These are phyloP conservation scores for Quadroppia sp. DNA, from an alignment of 2,888 invertebrate species.

Conservation along the genomic window DNA sequence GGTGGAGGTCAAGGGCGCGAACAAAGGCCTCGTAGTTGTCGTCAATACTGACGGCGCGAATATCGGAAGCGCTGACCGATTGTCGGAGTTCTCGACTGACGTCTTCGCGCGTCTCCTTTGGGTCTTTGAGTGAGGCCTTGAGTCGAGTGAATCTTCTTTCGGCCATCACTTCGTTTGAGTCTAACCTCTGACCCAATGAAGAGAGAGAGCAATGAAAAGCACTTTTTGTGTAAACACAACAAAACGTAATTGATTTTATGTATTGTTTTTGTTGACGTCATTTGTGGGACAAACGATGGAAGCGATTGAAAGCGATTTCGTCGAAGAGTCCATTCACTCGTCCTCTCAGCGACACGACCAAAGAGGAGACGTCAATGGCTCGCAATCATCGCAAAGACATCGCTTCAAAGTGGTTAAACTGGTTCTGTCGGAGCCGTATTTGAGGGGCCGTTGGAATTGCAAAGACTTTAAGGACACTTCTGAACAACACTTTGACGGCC, in stretches of 20 bases:
- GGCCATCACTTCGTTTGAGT: too few species aligned
- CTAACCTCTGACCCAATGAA: too few species aligned
- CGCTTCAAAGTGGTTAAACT: conserved; percentile 93
- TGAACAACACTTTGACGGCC: neutral
- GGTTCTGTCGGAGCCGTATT: conserved; percentile 88
- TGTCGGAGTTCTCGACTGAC: conserved; percentile 35
- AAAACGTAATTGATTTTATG: neutral
- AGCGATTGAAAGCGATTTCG: neutral
- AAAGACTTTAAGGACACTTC: conserved; percentile 69
- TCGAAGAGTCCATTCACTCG: too few species aligned
- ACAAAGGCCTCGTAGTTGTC: too few species aligned
- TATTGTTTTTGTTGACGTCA: conserved; percentile 4
- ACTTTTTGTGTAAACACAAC: too few species aligned
- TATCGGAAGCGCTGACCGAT: neutral
- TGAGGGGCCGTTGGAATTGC: conserved; percentile 87
- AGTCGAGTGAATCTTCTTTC: conserved; percentile 40
- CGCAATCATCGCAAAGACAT: conserved; percentile 50
- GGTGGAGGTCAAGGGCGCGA: neutral
- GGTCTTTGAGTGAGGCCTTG: conserved; percentile 22
- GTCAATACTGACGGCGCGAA: too few species aligned
- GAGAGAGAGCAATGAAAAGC: too few species aligned
- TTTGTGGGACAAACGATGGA: neutral
- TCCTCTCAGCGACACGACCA: too few species aligned
- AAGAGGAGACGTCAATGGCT: too few species aligned
- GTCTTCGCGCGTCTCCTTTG: neutral